Percentiles rank a stretch among this genome's conserved stretches.
Conservation (phyloP, 2,888 invertebrate species). For the Saturnia pavonia region DNA sequence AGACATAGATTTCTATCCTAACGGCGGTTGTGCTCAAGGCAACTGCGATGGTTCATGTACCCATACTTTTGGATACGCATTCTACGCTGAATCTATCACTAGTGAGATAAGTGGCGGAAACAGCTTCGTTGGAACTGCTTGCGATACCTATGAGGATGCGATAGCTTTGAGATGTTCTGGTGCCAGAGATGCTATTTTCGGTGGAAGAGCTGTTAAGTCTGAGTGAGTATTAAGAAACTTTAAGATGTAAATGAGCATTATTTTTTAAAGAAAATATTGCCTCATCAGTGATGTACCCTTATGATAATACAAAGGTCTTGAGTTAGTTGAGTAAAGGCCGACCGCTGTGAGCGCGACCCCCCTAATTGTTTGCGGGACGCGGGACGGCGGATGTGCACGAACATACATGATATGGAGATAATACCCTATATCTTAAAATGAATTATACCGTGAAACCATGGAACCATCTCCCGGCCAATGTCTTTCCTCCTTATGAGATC, state of each 20-base stretch:
- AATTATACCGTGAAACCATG: too few species aligned
- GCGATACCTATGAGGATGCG: conserved; percentile 55
- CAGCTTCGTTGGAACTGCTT: conserved; percentile 61
- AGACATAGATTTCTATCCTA: conserved; percentile 68
- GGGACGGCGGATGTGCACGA: too few species aligned
- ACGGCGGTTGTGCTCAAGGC: conserved; percentile 60
- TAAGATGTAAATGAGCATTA: not conserved
- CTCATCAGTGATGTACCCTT: not conserved
- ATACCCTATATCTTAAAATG: not conserved
- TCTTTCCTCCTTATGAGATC: too few species aligned
- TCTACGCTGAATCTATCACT: conserved; percentile 63
- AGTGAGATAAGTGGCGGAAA: conserved; percentile 38
- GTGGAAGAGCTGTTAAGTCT: conserved; percentile 51
- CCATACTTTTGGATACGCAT: conserved; percentile 53
- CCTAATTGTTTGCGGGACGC: too few species aligned
- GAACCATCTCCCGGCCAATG: too few species aligned
- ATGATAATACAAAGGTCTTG: not conserved
- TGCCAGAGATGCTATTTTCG: conserved; percentile 50
- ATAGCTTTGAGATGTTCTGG: conserved; percentile 48
- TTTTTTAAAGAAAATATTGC: not conserved
- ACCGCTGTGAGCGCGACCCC: too few species aligned
- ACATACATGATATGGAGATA: not conserved
- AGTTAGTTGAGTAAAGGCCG: not conserved
- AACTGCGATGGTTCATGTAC: conserved; percentile 62
- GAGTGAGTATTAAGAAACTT: conserved; percentile 42